Conservation (phyloP, 2,113 vertebrate genomes). For the Platanista minor region DNA sequence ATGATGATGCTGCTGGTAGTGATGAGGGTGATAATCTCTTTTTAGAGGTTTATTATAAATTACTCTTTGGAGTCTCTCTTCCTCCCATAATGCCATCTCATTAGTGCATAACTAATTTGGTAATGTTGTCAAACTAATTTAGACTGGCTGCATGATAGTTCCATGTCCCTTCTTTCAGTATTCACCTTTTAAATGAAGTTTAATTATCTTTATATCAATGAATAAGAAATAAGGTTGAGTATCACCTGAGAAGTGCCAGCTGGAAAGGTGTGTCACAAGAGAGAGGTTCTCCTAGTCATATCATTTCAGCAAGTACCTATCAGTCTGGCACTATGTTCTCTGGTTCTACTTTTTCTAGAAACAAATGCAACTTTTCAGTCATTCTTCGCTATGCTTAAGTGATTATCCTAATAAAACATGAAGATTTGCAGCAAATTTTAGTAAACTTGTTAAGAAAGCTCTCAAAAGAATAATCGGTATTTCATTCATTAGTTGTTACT, state of each 20-base stretch:
- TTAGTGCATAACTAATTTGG: not conserved
- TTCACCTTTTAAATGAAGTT: not conserved
- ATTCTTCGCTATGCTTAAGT: not conserved
- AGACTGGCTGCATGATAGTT: not conserved
- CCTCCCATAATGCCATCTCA: not conserved
- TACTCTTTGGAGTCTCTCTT: not conserved
- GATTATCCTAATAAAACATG: not conserved
- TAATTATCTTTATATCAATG: not conserved
- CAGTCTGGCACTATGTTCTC: not conserved
- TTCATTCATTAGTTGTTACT: not conserved
- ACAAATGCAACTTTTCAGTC: not conserved
- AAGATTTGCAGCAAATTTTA: not conserved
- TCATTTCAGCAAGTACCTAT: not conserved
- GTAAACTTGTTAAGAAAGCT: not conserved
- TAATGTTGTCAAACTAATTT: not conserved
- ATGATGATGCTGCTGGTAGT: not conserved
- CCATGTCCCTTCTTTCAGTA: not conserved
- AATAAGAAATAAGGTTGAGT: not conserved
- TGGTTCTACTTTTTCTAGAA: not conserved
- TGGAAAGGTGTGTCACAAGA: not conserved
- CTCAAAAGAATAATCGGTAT: not conserved
- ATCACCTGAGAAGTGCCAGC: no score
- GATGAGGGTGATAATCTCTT: no score
- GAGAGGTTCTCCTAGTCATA: rapidly evolving
- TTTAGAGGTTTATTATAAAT: not conserved